phyloP scores from a whole-genome alignment of 1,140 invertebrate genomes.

The Drosophila lacteicornis region DNA sequence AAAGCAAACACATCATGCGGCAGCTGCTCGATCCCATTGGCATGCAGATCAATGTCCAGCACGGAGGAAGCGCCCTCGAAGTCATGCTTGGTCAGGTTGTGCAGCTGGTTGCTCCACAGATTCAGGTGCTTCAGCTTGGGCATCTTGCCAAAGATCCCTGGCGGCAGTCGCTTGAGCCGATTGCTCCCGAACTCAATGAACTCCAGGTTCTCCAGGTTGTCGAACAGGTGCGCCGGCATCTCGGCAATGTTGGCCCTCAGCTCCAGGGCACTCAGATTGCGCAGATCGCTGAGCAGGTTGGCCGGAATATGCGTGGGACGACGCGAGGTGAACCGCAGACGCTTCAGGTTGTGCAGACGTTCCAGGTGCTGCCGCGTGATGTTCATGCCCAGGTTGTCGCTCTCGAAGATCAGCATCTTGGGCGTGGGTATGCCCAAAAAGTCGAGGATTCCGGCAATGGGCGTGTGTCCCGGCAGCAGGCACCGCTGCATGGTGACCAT shows the following conservation, averaged over 20 bases:
- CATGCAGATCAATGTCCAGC: slow-evolving; percentile 87
- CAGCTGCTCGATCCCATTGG: slow-evolving; percentile 87
- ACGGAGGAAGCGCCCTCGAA: slow-evolving; percentile 87
- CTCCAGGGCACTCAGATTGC: slow-evolving; percentile 87
- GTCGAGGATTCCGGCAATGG: slow-evolving; percentile 71
- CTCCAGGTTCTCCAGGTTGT: slow-evolving; percentile 86
- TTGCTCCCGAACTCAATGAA: slow-evolving; percentile 88
- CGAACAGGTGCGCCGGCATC: slow-evolving; percentile 86
- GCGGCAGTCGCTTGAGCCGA: slow-evolving; percentile 86
- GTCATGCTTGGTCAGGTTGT: slow-evolving; percentile 86
- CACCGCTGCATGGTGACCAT: slow-evolving; percentile 73
- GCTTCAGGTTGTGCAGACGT: slow-evolving; percentile 59
- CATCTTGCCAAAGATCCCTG: slow-evolving; percentile 87
- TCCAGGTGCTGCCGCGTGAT: slow-evolving; percentile 69
- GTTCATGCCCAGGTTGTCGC: slow-evolving; percentile 73
- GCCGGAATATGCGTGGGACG: slow-evolving; percentile 85
- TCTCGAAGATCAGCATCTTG: slow-evolving; percentile 69
- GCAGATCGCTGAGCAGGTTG: slow-evolving; percentile 87
- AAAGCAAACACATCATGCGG: slow-evolving; percentile 87
- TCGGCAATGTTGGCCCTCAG: slow-evolving; percentile 87
- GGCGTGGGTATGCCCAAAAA: slow-evolving; percentile 66
- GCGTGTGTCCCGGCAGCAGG: slow-evolving; percentile 65
- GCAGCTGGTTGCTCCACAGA: slow-evolving; percentile 88
- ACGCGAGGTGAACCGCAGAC: slow-evolving; percentile 69
- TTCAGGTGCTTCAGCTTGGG: slow-evolving; percentile 87